phyloP scores from a whole-genome alignment of 1,140 invertebrate species.

The Luehdorfia chinensis region DNA sequence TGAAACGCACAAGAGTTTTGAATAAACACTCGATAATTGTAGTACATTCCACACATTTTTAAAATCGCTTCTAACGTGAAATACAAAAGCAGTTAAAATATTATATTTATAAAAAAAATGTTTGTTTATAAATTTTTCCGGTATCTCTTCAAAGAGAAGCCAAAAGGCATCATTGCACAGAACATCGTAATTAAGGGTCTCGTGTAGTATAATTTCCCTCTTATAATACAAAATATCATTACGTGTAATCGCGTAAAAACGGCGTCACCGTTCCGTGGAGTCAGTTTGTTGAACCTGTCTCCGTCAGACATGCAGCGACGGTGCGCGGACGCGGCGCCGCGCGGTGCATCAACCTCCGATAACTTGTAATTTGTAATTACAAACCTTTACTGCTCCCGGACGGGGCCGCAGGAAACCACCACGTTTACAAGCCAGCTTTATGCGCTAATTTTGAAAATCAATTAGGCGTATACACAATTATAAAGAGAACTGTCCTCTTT shows the following conservation, averaged over 20 bases:
- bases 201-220: slow-evolving; percentile 33
- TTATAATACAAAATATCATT: slow-evolving; percentile 53
- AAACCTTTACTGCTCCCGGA: slow-evolving; percentile 58
- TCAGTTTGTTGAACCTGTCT: slow-evolving; percentile 40
- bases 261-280: slow-evolving; percentile 28
- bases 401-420: slow-evolving; percentile 54
- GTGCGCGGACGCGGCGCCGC: slow-evolving; percentile 32
- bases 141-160: slow-evolving; percentile 7
- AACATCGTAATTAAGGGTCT: slow-evolving; percentile 37
- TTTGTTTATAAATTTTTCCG: neutral
- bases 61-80: no score
- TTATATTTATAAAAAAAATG: no score
- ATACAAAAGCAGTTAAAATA: no score
- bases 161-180: slow-evolving; percentile 28
- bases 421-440: slow-evolving; percentile 43
- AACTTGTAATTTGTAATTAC: slow-evolving; percentile 70
- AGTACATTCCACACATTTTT: no score
- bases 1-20: no score
- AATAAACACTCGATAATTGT: no score
- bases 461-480: slow-evolving; percentile 25
- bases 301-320: slow-evolving; percentile 50
- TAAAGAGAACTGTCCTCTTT: no score
- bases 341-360: slow-evolving; percentile 66
- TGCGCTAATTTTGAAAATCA: slow-evolving; percentile 39
- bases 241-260: slow-evolving; percentile 47